Conservation (phyloP, 2,888 invertebrate genomes). For the Eretmocerus hayati region DNA sequence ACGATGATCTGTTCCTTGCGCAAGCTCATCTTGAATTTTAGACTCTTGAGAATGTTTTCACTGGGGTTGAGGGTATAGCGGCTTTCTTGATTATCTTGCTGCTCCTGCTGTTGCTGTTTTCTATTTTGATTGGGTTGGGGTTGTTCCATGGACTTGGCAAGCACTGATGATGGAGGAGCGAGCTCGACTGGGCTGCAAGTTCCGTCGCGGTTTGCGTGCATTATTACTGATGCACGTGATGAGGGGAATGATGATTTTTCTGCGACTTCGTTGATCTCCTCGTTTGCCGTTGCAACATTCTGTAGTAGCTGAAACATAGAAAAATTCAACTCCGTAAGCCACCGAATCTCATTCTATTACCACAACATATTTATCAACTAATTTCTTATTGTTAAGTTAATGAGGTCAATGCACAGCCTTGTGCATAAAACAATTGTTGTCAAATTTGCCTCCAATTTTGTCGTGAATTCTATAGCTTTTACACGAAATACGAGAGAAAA, state of each 20-base stretch:
- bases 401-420: no score
- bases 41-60: slow-evolving; percentile 60
- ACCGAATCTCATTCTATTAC: no score
- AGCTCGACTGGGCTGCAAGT: slow-evolving; percentile 52
- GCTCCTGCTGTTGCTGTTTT: not conserved
- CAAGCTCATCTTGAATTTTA: slow-evolving; percentile 67
- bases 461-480: no score
- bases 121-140: not conserved
- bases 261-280: no score
- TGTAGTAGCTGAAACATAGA: slow-evolving; percentile 36
- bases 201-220: slow-evolving; percentile 77
- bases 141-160: not conserved
- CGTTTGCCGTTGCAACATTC: slow-evolving; percentile 47
- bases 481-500: no score
- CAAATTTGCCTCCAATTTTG: no score
- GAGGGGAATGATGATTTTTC: no score
- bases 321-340: no score
- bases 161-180: not conserved
- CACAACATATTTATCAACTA: no score
- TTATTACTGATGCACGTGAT: slow-evolving; percentile 73
- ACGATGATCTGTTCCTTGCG: slow-evolving; percentile 58
- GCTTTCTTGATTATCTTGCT: not conserved
- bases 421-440: no score
- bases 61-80: slow-evolving; percentile 30
- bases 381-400: no score